Conservation (phyloP, 2,888 invertebrate species). For the Neoascia interrupta region DNA sequence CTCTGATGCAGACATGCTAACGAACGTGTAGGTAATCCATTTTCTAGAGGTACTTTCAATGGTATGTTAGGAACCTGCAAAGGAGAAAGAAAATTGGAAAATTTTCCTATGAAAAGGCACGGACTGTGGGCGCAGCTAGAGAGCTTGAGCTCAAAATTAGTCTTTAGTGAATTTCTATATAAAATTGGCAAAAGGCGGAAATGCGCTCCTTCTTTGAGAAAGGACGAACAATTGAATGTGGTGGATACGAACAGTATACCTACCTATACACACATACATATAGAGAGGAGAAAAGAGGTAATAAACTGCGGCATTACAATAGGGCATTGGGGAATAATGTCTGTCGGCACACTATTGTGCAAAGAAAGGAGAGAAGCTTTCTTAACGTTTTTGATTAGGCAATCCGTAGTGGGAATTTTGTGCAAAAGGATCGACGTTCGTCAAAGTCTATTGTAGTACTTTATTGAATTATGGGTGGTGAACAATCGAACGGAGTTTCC, state of each 20-base stretch:
- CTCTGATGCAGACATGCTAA: constrained; percentile 77
- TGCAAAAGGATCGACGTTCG: too few species aligned
- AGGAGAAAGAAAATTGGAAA: constrained; percentile 49
- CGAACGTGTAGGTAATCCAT: constrained; percentile 72
- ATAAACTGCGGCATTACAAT: constrained; percentile 55
- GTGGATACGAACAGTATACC: too few species aligned
- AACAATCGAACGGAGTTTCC: too few species aligned
- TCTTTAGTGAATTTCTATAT: constrained; percentile 35
- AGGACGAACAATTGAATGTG: not conserved
- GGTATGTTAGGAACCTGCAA: constrained; percentile 79
- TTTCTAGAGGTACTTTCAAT: constrained; percentile 76
- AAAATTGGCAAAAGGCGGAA: constrained; percentile 31
- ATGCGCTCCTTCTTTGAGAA: not conserved
- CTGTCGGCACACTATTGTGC: not conserved
- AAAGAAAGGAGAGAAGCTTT: constrained; percentile 6
- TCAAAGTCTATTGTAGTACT: too few species aligned
- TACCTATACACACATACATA: too few species aligned
- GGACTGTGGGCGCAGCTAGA: not conserved
- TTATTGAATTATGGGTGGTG: too few species aligned
- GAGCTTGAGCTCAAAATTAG: constrained; percentile 50
- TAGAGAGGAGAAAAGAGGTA: constrained; percentile 24
- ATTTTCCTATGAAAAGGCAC: constrained; percentile 44
- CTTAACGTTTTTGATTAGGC: constrained; percentile 45
- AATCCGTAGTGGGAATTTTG: constrained; percentile 12
- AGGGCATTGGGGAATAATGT: constrained; percentile 22